phyloP scores from a whole-genome alignment of 2,888 invertebrate genomes.

The Heliconius hortense region DNA sequence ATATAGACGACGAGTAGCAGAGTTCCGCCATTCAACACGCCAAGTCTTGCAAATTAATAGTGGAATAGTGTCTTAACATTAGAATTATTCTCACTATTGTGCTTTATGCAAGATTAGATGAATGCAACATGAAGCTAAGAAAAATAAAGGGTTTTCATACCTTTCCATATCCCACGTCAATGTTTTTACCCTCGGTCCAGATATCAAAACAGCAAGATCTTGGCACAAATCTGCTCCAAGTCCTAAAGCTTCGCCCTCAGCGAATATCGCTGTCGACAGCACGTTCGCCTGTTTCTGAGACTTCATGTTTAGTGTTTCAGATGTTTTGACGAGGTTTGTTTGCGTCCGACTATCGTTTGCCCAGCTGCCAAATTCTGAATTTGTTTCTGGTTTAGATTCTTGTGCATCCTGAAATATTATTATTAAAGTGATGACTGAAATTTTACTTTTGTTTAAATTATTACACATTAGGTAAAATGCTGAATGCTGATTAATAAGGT shows the following conservation, averaged over 20 bases:
- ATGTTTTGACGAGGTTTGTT: conserved; percentile 78
- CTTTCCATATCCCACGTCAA: conserved; percentile 86
- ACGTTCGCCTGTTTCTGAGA: conserved; percentile 77
- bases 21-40: neutral
- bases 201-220: conserved; percentile 86
- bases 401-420: conserved; percentile 52
- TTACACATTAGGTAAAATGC: neutral
- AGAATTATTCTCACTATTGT: too few species aligned
- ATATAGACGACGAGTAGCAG: neutral
- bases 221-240: conserved; percentile 85
- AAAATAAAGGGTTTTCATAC: conserved; percentile 48
- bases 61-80: too few species aligned
- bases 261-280: conserved; percentile 80
- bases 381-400: conserved; percentile 53
- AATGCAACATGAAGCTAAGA: neutral
- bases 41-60: neutral
- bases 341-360: conserved; percentile 72
- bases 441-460: neutral
- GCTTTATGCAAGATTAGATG: too few species aligned
- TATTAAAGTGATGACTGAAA: neutral
- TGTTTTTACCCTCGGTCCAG: conserved; percentile 86
- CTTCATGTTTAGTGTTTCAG: conserved; percentile 70
- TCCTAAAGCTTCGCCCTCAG: conserved; percentile 84
- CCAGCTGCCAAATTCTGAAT: conserved; percentile 71
- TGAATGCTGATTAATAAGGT: too few species aligned